phyloP scores from a whole-genome alignment of 35 echinoderm and acorn worm species.

The Ophiothrix spiculata region DNA sequence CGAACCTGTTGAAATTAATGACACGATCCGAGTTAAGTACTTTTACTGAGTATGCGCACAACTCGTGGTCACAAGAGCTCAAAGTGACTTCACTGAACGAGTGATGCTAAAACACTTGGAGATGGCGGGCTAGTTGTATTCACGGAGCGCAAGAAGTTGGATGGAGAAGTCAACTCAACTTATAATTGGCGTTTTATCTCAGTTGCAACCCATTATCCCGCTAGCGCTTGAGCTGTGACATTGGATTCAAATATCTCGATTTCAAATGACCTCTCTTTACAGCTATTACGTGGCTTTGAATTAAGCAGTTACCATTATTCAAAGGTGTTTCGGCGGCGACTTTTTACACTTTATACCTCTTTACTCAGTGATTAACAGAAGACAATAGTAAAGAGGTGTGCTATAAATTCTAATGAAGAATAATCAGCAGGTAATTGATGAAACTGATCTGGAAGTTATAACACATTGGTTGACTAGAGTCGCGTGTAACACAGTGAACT shows the following conservation, averaged over 20 bases:
- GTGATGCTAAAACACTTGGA: neutral
- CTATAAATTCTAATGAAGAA: neutral
- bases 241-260: neutral
- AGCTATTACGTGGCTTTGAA: neutral
- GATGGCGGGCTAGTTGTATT: neutral
- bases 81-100: neutral
- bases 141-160: neutral
- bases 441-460: neutral
- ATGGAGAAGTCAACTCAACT: too few relatives aligned
- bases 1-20: neutral
- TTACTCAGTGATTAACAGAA: neutral
- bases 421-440: neutral
- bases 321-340: neutral
- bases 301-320: neutral
- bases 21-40: neutral
- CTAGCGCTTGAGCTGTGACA: neutral
- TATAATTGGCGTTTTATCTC: neutral
- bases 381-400: neutral
- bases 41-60: neutral
- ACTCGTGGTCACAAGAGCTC: neutral
- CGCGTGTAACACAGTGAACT: too few relatives aligned
- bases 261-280: slow-evolving; percentile 2
- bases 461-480: neutral
- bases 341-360: neutral
- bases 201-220: neutral